Evolutionary conservation across 2,113 vertebrate species (phyloP).

Genomic region (Alethe diademata): DNA sequence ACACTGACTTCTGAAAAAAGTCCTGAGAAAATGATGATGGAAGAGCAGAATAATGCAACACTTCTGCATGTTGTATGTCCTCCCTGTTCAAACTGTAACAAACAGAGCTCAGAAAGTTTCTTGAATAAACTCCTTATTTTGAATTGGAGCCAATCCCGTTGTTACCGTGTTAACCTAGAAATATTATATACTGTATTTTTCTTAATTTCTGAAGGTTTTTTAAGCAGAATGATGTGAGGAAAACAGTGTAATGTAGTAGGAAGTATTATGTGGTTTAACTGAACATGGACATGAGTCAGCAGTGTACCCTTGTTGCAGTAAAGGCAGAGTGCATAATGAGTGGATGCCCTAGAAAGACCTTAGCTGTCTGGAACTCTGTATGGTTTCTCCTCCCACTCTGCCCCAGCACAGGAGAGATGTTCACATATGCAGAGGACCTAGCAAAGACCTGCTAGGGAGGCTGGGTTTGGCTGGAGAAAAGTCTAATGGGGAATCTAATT

Average conservation of each 20-base stretch:
- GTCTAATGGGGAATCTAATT: not conserved
- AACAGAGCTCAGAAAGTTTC: not conserved
- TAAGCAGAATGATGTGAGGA: accelerated
- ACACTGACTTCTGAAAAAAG: not conserved
- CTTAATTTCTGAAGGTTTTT: not conserved
- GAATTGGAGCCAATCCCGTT: not conserved
- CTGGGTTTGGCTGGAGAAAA: not conserved
- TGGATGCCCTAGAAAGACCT: not conserved
- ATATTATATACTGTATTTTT: not conserved
- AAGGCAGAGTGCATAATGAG: not conserved
- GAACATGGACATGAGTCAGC: not conserved
- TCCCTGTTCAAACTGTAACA: not conserved
- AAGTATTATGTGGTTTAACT: not conserved
- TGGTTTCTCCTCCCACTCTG: not conserved
- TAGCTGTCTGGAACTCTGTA: not conserved
- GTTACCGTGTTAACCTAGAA: not conserved
- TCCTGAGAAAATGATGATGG: not conserved
- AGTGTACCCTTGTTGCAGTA: not conserved
- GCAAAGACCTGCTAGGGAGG: not conserved
- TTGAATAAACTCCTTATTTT: not conserved
- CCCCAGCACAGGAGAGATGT: not conserved
- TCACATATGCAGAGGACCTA: not conserved
- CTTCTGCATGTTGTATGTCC: not conserved
- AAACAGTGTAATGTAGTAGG: not conserved
- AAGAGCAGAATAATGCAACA: not conserved